Evolutionary conservation across 2,888 invertebrate species (phyloP), one percentile per base, ranked within the genome.

Genomic region (Mamestra brassicae): DNA sequence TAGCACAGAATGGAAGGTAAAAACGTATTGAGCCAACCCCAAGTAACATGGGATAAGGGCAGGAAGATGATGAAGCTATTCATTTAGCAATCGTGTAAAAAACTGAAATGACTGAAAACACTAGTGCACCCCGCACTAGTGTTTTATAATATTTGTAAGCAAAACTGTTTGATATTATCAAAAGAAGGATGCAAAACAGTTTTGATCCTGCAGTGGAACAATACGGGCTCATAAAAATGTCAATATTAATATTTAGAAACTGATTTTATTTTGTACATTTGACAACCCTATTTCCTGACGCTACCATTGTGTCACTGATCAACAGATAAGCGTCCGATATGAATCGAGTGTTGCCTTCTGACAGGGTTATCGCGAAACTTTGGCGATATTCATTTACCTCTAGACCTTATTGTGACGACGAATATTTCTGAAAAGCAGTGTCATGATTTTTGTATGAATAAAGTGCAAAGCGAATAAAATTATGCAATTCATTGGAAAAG

Each of bases 231-330:
- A 58, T 36, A 36, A 58, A 34, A 34, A 26, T 26, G 26, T 26
- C 26, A 26, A 26, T 1, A 26, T 26, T 26, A 26, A 26, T 26
- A 1, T 26, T 26, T 26, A 26, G 26, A 26, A 1, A 1, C 26
- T 17, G 5, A 52, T 15, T 5, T 15, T 52, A 36, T 58, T 13
- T 42, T 26, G 0, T n/a, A 11, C 8, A 11, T 15, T 42, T 61
- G 79, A 4, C 83, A 79, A 26, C 82, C 82, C 68, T 82, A 67
- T 2, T 36, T 4, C 6, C 17, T 26, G 72, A 73, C 62, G 65
- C 76, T 71, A 79, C 73, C 63, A 83, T 73, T 83, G 82, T 82
- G 80, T 82, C 75, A 73, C 38, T 58, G 79, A 82, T 83, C 58
- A 38, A 36, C 11, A 71, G 82, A 82, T 83, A 73, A 70, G 26